Conservation (phyloP, 2,797 vertebrate species). For the Hoplostethus atlanticus region DNA sequence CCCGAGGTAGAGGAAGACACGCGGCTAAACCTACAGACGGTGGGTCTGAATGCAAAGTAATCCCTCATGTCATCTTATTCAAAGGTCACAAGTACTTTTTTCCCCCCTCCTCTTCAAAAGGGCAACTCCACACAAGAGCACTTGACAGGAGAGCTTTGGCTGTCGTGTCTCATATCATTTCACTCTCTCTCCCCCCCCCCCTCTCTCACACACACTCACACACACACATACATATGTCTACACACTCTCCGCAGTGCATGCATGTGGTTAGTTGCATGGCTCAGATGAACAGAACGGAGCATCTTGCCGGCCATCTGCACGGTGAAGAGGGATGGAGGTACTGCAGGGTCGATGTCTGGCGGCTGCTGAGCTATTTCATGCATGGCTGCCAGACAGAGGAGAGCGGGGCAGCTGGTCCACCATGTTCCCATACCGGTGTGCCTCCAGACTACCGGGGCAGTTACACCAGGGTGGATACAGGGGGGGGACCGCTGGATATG, state of each 20-base stretch:
- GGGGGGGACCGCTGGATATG: too few species aligned
- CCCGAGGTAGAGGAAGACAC: background rate
- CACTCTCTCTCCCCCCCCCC: background rate
- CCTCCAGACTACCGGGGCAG: background rate
- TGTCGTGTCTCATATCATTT: background rate
- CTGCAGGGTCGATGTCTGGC: background rate
- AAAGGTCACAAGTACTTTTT: constrained; percentile 41
- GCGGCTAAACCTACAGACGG: constrained; percentile 25
- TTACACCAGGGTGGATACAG: background rate
- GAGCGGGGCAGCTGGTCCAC: constrained; percentile 15
- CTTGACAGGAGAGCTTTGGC: constrained; percentile 3
- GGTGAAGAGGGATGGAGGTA: background rate
- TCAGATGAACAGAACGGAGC: constrained; percentile 1
- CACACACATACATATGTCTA: background rate
- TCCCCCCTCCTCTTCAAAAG: constrained; percentile 20
- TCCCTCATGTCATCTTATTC: constrained; percentile 12
- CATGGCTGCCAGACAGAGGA: constrained; percentile 4
- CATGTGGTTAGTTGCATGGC: background rate
- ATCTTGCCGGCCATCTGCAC: constrained; percentile 23
- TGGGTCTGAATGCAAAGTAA: constrained; percentile 40
- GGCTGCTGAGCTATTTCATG: constrained; percentile 10
- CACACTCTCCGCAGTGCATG: background rate
- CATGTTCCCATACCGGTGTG: background rate
- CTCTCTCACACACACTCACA: background rate
- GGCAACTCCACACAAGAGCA: constrained; percentile 13